phyloP scores from a whole-genome alignment of 2,797 vertebrate species.

The Lateolabrax maculatus region DNA sequence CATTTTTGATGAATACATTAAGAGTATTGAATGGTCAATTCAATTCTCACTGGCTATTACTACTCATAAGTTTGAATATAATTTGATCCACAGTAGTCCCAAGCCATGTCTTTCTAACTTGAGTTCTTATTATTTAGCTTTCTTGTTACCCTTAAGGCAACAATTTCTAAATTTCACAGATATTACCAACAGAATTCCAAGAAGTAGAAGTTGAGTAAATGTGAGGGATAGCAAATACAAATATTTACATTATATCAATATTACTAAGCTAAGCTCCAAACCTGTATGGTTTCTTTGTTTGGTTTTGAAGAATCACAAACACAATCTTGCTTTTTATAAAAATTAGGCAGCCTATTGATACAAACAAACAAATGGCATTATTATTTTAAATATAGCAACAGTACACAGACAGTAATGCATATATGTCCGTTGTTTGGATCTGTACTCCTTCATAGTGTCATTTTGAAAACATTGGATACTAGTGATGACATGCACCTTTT shows the following conservation, averaged over 20 bases:
- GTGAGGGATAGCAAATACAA: not conserved
- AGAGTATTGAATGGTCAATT: not conserved
- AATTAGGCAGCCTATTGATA: not conserved
- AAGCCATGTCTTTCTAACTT: conserved; percentile 2
- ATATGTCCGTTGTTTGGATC: not conserved
- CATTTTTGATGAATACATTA: not conserved
- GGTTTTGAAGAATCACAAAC: not conserved
- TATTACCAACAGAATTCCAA: not conserved
- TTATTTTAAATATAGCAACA: not conserved
- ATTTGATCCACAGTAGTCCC: not conserved
- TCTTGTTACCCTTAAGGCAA: too few relatives aligned
- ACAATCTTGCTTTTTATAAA: not conserved
- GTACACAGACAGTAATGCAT: not conserved
- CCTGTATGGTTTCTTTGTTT: not conserved
- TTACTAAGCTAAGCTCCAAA: not conserved
- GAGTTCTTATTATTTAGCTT: not conserved
- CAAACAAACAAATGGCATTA: not conserved
- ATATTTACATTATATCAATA: not conserved
- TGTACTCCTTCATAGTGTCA: not conserved
- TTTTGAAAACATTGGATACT: not conserved
- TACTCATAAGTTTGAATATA: not conserved
- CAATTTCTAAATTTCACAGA: not conserved
- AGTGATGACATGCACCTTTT: not conserved
- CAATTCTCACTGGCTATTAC: not conserved
- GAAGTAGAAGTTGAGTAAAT: not conserved